Conservation (phyloP, 37 sponge, comb jelly and placozoan genomes). For the Cliona cf. orientalis region DNA sequence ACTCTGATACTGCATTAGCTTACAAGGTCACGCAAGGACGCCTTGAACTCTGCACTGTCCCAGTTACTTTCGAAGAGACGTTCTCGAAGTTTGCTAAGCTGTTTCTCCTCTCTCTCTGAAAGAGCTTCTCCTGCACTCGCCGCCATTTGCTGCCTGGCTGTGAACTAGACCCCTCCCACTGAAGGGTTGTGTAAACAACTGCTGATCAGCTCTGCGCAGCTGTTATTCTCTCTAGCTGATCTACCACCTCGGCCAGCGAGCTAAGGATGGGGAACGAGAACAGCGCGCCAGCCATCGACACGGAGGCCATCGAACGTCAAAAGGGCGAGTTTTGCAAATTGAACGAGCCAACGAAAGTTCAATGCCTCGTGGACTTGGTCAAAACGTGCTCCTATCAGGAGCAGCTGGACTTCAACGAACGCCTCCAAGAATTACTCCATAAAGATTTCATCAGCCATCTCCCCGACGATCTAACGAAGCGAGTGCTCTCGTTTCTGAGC, state of each 20-base stretch:
- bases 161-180: no score
- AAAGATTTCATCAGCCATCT: conserved; percentile 51
- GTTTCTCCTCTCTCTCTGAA: not conserved
- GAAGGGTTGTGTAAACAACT: no score
- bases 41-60: not conserved
- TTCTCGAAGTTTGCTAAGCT: not conserved
- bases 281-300: no score
- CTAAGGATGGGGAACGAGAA: no score
- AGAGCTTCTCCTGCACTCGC: no score
- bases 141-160: no score
- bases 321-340: conserved; percentile 12
- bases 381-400: conserved; percentile 44
- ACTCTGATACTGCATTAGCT: not conserved
- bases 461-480: conserved; percentile 5
- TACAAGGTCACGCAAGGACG: not conserved
- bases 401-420: conserved; percentile 37
- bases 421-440: conserved; percentile 21
- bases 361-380: conserved; percentile 21
- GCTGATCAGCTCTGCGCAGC: no score
- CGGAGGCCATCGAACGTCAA: no score
- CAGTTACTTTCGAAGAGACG: not conserved
- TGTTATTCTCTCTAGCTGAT: no score
- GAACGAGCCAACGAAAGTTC: not conserved
- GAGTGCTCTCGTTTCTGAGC: conserved; percentile 31
- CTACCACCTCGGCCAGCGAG: no score